phyloP scores from a whole-genome alignment of 2,113 vertebrate species.

The Aptenodytes forsteri region DNA sequence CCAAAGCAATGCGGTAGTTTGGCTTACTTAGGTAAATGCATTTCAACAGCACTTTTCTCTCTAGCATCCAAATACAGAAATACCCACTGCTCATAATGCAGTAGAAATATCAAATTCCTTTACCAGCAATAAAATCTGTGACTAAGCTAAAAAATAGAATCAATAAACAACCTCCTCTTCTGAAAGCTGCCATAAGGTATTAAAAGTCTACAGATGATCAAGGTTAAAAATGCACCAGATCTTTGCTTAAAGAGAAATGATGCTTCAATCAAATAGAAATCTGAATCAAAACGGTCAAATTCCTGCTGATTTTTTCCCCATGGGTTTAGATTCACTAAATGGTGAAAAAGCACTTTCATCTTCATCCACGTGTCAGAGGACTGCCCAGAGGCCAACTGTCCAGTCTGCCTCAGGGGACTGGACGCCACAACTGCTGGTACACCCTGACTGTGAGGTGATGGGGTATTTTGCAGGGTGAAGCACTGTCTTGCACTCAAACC shows the following conservation, averaged over 20 bases:
- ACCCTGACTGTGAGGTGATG: background rate
- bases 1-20: background rate
- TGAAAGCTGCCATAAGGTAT: slow-evolving; percentile 20
- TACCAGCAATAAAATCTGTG: slow-evolving; percentile 14
- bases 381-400: background rate
- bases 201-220: background rate
- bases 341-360: background rate
- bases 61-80: background rate
- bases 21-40: background rate
- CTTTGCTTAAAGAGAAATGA: background rate
- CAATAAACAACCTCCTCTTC: slow-evolving; percentile 24
- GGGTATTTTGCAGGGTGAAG: background rate
- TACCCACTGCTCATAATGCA: background rate
- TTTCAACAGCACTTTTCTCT: background rate
- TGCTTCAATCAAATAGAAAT: background rate
- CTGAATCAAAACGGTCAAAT: background rate
- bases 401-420: background rate
- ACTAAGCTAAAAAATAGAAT: slow-evolving; percentile 22
- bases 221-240: slow-evolving; percentile 2
- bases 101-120: slow-evolving; percentile 11
- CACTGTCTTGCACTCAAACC: background rate
- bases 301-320: background rate
- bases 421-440: background rate
- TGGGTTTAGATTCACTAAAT: background rate
- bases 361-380: background rate